Evolutionary conservation across 2,113 vertebrate genomes (phyloP), one percentile per base, ranked within the genome.

Genomic region (Amphiprion ocellaris): DNA sequence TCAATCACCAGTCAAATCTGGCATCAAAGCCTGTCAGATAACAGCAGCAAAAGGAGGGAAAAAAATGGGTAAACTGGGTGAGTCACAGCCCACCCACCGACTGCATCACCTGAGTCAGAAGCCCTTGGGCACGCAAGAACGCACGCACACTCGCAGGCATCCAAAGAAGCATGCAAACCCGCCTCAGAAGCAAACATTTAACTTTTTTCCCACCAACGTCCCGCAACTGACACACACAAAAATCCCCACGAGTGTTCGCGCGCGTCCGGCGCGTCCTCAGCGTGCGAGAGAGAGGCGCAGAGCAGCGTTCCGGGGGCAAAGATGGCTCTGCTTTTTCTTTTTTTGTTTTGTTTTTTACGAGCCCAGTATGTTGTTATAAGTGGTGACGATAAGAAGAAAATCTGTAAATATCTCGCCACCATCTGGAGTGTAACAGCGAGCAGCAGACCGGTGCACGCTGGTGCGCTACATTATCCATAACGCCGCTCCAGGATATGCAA

Each of bases 41-140:
- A 86, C 73, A 77, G 77, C 69, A 70, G 67, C 59, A 65, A 78
- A 37, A 37, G 33, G 33, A 9, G 33, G 9, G 33, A 37, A 37
- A 37, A 37, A 37, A 86, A 83, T 49, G 49, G 79, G 66, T 79
- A 80, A 88, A 79, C 63, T 65, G 30, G 62, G 80, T 85, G 89
- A 90, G 79, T 90, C 88, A 90, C 56, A 86, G 64, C 82, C 83
- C 88, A 67, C 88, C 83, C 90, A 83, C 78, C 65, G 66, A 79
- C 74, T 76, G 8, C 79, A 82, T 69, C 87, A 83, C 80, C 82
- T 84, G 63, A 87, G 82, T 53, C 77, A 53, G 50, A 47, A 81
- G 52, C 76, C 59, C 64, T 41, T 49, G 15, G 14, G 39, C 69
- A 58, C 52, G 14, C 63, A 37, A 55, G 12, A 52, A 4, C 60